Conservation (phyloP, 2,888 invertebrate genomes). For the Aspidapion aeneum region DNA sequence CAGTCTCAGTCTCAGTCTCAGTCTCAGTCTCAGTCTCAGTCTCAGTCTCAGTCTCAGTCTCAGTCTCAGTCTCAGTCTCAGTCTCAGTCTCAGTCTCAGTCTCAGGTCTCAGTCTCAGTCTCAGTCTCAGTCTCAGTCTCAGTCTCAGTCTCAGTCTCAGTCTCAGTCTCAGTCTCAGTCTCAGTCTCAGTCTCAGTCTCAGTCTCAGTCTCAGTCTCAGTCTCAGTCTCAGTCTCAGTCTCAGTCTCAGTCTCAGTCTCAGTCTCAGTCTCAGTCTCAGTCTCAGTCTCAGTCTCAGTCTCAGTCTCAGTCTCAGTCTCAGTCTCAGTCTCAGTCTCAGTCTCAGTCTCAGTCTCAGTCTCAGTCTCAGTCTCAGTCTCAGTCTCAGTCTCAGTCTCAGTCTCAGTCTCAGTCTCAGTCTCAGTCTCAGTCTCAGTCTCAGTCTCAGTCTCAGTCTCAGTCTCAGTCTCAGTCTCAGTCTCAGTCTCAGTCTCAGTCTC, state of each 20-base stretch:
- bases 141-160: neutral
- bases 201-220: neutral
- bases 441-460: neutral
- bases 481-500: neutral
- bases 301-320: neutral
- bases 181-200: neutral
- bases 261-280: neutral
- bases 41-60: neutral
- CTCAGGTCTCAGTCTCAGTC: neutral
- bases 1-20: neutral
- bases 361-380: neutral
- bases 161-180: neutral
- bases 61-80: neutral
- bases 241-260: neutral
- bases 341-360: neutral
- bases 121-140: neutral
- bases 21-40: neutral
- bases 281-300: neutral
- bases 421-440: neutral
- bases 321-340: neutral
- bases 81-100: neutral
- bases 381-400: neutral
- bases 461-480: neutral
- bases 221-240: neutral
- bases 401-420: neutral